Evolutionary conservation across 1,140 invertebrate genomes (phyloP).

Genomic region (Solenopsis invicta): DNA sequence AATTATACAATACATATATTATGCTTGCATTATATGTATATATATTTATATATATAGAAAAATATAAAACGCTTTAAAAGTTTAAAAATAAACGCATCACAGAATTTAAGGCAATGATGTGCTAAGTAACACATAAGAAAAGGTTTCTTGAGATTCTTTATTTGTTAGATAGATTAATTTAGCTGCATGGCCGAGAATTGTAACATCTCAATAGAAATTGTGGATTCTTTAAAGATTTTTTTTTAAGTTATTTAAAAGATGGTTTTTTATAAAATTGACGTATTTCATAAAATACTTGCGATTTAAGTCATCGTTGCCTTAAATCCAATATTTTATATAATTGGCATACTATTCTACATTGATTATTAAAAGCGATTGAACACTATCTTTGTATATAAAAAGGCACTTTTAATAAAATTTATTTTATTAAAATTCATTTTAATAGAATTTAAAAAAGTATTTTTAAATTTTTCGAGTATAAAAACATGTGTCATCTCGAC

Average conservation of each 20-base stretch:
- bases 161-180: slow-evolving; percentile 12
- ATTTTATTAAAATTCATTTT: slow-evolving; percentile 9
- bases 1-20: neutral
- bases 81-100: neutral
- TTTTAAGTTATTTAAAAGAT: neutral
- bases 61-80: slow-evolving; percentile 41
- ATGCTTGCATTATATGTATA: neutral
- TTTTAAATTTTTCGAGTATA: neutral
- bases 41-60: slow-evolving; percentile 22
- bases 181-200: neutral
- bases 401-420: slow-evolving; percentile 7
- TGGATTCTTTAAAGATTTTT: neutral
- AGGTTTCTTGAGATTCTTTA: neutral
- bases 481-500: neutral
- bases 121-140: neutral
- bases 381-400: neutral
- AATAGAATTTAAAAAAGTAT: slow-evolving; percentile 16
- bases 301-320: neutral
- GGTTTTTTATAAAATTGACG: neutral
- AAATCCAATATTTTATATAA: neutral
- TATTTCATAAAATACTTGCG: neutral
- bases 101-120: neutral
- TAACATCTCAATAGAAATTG: neutral
- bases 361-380: slow-evolving; percentile 24
- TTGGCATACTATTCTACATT: neutral